Base-by-base conservation (phyloP, 2,797 vertebrate species). In the Cyclopterus lumpus region DNA sequence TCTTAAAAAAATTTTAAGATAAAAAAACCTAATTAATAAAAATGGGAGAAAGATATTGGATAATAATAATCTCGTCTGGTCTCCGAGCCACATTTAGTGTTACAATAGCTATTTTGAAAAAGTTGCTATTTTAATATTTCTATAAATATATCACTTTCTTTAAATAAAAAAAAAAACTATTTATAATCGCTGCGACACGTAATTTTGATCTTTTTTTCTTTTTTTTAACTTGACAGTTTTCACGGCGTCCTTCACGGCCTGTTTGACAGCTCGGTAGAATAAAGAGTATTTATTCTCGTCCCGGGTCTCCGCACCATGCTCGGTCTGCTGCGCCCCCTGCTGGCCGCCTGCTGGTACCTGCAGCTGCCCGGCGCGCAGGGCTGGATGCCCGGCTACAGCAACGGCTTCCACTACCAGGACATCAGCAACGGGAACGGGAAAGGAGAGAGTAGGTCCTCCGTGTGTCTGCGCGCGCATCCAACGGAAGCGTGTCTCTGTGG, bases 351-450 rank as follows among this genome's bases (percentile, higher is more conserved):
- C 71, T 22, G 93, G 73, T 71, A 32, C 11, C 71, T 90, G 62
- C 79, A 88, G 65, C 67, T 88, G 2, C 57, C 86, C 11, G 67
- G 68, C 65, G 58, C 67, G 32, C 76, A 73, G 3, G 71, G 70
- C 79, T 38, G 90, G 22, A 83, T 15, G 12, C 91, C 89, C 4
- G 34, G 69, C 0, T 96, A 95, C 93, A 94, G 90, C 91, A 97
- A 97, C 0, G 96, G 96, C 63, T 98, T 97, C 86, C 96, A 96
- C 89, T 98, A 98, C 83, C 95, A 96, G 72, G 94, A 93, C 54
- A 79, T 95, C 58, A 92, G 92, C 80, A 93, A 93, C 0, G 92
- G 95, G 46, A 83, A 94, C 26, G 91, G 91, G 62, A 92, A 95
- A 7, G 92, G 94, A 75, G 93, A 95, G 71, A 95, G 96, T 96